phyloP scores from a whole-genome alignment of 2,113 vertebrate species.

The Sciurus niger region DNA sequence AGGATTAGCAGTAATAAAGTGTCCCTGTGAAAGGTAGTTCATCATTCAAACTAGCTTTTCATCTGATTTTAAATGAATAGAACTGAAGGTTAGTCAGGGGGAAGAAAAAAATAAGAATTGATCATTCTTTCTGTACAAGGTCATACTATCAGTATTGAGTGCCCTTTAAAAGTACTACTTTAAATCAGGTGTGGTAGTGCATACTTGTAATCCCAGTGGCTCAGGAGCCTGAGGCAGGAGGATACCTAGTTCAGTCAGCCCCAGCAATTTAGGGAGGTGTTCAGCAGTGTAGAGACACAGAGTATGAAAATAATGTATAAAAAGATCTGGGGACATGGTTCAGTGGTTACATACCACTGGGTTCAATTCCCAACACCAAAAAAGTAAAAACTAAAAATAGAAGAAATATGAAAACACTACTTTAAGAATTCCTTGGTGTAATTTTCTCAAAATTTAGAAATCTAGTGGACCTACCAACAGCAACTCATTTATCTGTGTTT shows the following conservation, averaged over 20 bases:
- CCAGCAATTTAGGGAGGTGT: too few relatives aligned
- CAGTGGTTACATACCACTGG: too few relatives aligned
- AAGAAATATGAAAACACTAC: neutral
- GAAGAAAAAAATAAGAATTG: neutral
- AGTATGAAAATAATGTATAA: too few relatives aligned
- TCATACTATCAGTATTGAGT: neutral
- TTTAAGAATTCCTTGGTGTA: neutral
- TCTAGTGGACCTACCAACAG: neutral
- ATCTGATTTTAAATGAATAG: neutral
- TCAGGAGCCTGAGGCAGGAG: too few relatives aligned
- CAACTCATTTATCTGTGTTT: neutral
- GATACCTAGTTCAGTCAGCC: too few relatives aligned
- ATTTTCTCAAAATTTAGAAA: slow-evolving; percentile 46
- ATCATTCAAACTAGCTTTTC: slow-evolving; percentile 11
- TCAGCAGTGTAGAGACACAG: too few relatives aligned
- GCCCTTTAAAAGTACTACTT: neutral
- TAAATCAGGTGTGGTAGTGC: too few relatives aligned
- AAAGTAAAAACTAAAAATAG: too few relatives aligned
- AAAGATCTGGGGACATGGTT: too few relatives aligned
- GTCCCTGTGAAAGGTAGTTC: slow-evolving; percentile 29
- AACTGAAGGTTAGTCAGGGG: neutral
- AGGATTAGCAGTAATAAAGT: slow-evolving; percentile 59
- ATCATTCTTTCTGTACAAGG: neutral
- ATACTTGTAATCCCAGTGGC: too few relatives aligned
- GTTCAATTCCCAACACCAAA: too few relatives aligned